These are phyloP conservation scores for Trogon melanurus DNA, from an alignment of 2,113 vertebrate species.

Conservation along the genomic window DNA sequence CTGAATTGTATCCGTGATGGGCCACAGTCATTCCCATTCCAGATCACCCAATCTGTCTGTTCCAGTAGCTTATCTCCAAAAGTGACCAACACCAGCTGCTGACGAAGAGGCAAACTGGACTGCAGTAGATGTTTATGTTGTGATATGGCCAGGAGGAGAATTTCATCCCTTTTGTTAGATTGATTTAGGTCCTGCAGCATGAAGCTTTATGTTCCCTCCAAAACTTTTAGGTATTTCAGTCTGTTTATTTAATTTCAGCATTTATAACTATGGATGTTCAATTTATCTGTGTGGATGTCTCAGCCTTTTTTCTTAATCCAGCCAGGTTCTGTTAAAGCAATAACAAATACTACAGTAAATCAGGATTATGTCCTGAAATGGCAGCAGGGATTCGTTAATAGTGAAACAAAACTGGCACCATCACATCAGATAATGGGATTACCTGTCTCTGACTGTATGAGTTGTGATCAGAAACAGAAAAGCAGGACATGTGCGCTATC, in stretches of 20 bases:
- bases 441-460: constrained; percentile 39
- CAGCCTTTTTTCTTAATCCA: constrained; percentile 54
- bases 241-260: constrained; percentile 59
- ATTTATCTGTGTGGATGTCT: constrained; percentile 11
- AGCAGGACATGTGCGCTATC: not conserved
- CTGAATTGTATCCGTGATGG: not conserved
- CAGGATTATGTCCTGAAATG: constrained; percentile 38
- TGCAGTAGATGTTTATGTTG: constrained; percentile 6
- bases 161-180: not conserved
- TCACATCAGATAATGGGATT: constrained; percentile 40
- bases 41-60: constrained; percentile 2
- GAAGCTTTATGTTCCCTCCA: not conserved
- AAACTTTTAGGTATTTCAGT: constrained; percentile 35
- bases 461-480: constrained; percentile 46
- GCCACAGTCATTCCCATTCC: not conserved
- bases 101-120: not conserved
- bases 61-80: constrained; percentile 29
- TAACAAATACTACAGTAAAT: constrained; percentile 49
- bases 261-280: constrained; percentile 26
- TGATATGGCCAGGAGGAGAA: constrained; percentile 18
- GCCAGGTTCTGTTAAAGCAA: constrained; percentile 35
- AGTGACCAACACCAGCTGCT: constrained; percentile 36
- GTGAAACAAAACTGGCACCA: constrained; percentile 29
- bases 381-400: constrained; percentile 34
- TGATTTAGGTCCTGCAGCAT: constrained; percentile 37